Percentiles rank a stretch among this genome's conserved stretches.
Evolutionary conservation across 2,113 vertebrate genomes (phyloP).

Genomic region (Anoplopoma fimbria): DNA sequence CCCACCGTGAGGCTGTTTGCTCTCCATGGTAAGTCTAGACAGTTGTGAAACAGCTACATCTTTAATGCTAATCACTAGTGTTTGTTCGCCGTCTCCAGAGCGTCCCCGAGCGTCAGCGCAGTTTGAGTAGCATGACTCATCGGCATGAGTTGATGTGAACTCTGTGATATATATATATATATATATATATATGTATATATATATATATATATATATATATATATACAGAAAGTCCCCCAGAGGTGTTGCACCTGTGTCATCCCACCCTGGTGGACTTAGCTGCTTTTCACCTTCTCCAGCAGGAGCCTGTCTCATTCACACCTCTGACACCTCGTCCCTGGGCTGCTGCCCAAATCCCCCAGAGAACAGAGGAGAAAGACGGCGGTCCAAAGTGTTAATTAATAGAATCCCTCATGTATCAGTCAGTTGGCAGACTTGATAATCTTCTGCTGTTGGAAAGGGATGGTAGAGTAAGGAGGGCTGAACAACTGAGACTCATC

Average conservation of each 20-base stretch:
- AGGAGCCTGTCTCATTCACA: slow-evolving; percentile 15
- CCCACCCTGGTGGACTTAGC: not conserved
- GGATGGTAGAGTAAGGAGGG: not conserved
- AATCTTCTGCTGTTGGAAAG: slow-evolving; percentile 21
- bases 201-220: too few relatives aligned
- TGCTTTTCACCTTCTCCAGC: slow-evolving; percentile 17
- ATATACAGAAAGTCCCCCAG: not conserved
- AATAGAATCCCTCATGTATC: slow-evolving; percentile 45
- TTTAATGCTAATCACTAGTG: slow-evolving; percentile 52
- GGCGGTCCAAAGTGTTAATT: slow-evolving; percentile 52
- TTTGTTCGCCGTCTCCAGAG: slow-evolving; percentile 51
- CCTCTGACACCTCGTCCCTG: not conserved
- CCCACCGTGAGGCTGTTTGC: slow-evolving; percentile 16
- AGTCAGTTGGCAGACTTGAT: slow-evolving; percentile 19
- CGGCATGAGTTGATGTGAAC: too few relatives aligned
- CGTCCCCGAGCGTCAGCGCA: slow-evolving; percentile 31
- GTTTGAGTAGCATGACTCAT: slow-evolving; percentile 58
- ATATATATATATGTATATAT: too few relatives aligned
- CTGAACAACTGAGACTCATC: slow-evolving; percentile 20
- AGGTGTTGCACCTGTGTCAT: slow-evolving; percentile 12
- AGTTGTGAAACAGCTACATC: slow-evolving; percentile 32
- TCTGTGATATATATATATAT: too few relatives aligned
- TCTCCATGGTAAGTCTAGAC: slow-evolving; percentile 8
- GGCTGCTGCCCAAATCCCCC: slow-evolving; percentile 3
- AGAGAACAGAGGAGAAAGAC: not conserved